Conservation (phyloP, 2,113 vertebrate genomes). For the Mobula hypostoma region DNA sequence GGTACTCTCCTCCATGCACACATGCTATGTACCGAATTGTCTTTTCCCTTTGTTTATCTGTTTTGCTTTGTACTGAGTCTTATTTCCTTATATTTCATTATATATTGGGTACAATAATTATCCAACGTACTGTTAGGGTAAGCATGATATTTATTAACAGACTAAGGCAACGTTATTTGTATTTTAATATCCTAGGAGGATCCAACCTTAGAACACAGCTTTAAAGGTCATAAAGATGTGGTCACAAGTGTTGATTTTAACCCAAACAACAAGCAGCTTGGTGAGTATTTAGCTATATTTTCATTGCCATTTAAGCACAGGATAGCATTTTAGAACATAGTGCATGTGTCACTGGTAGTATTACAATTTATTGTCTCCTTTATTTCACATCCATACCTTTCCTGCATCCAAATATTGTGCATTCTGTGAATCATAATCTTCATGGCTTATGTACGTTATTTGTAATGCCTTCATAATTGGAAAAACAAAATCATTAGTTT, state of each 20-base stretch:
- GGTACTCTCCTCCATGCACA: no score
- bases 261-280: conserved; percentile 59
- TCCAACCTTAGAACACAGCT: conserved; percentile 55
- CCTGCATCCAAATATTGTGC: no score
- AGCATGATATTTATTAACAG: no score
- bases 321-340: background rate
- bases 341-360: background rate
- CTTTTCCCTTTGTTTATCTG: background rate
- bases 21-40: no score
- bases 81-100: background rate
- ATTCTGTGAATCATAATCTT: no score
- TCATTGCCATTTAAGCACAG: background rate
- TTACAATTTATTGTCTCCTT: no score
- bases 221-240: conserved; percentile 59
- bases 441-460: no score
- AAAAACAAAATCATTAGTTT: no score
- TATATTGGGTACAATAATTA: background rate
- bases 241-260: conserved; percentile 63
- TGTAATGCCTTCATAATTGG: no score
- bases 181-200: conserved; percentile 53
- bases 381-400: no score
- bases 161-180: background rate
- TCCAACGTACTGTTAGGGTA: background rate
- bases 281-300: conserved; percentile 44
- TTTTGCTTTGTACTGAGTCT: background rate